These are phyloP conservation scores for Oedothorax gibbosus DNA, from an alignment of 1,140 invertebrate species.

Conservation along the genomic window DNA sequence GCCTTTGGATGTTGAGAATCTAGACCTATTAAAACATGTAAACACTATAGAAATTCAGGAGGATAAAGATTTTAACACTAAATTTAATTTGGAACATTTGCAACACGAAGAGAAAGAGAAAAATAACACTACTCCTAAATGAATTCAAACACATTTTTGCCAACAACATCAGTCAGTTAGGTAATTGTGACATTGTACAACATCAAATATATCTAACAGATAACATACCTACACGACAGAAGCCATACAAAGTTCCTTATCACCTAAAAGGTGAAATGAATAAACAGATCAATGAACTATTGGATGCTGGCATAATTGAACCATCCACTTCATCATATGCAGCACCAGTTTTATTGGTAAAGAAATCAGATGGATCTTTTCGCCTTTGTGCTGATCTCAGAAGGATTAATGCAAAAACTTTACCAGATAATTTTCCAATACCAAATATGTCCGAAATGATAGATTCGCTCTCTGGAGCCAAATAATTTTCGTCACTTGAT, in stretches of 20 bases:
- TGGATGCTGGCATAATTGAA: conserved; percentile 64
- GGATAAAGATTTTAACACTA: not conserved
- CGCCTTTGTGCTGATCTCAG: conserved; percentile 66
- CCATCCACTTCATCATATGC: conserved; percentile 68
- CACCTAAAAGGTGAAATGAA: not conserved
- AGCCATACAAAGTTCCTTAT: not conserved
- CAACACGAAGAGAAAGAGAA: not conserved
- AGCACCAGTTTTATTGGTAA: conserved; percentile 65
- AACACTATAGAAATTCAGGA: too few species aligned
- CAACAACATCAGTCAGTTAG: not conserved
- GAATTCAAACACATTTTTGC: not conserved
- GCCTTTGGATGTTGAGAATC: too few species aligned
- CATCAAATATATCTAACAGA: not conserved
- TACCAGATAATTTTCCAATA: not conserved
- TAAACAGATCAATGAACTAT: conserved; percentile 62
- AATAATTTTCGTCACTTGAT: conserved; percentile 51
- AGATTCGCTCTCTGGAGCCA: conserved; percentile 1
- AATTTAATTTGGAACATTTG: not conserved
- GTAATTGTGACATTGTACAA: not conserved
- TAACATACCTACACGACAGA: conserved; percentile 3
- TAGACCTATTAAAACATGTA: too few species aligned
- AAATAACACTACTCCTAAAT: not conserved
- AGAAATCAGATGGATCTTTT: conserved; percentile 63
- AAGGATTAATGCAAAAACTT: conserved; percentile 64
- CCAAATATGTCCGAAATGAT: conserved; percentile 8